Base-by-base conservation (phyloP, 1,140 invertebrate genomes). In the Trichogramma pretiosum region DNA sequence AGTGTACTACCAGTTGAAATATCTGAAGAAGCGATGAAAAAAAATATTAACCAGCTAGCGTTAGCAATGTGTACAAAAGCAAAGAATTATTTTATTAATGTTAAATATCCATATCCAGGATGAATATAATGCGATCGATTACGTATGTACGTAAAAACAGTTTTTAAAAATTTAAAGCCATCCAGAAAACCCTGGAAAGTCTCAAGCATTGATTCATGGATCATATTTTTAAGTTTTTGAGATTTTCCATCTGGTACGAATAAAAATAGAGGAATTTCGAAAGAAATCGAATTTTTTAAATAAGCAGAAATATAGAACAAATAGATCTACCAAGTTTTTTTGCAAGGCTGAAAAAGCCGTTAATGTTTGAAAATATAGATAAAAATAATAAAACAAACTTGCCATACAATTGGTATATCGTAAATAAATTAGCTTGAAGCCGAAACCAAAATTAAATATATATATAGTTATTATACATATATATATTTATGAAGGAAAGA, bases 1-100 rank as follows among this genome's bases (percentile, higher is more conserved):
- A n/a, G n/a, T n/a, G n/a, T n/a, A n/a, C n/a, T n/a, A n/a, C n/a
- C n/a, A n/a, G n/a, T n/a, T n/a, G n/a, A n/a, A n/a, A n/a, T n/a
- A n/a, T n/a, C n/a, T n/a, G n/a, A n/a, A n/a, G n/a, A n/a, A 34
- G 16, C 5, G 14, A 24, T 22, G 13, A 24, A 48, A 42, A 3
- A 42, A 35, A 53, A 28, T 37, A 38, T 23, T 34, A 33, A 48
- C 33, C 51, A 46, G 50, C 44, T 58, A 56, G 54, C 51, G 48
- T 42, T 58, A 56, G 52, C 46, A 52, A 28, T 55, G 26, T 53
- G 52, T 56, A 47, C 52, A 53, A 46, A 57, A 48, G 45, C 45
- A 47, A 52, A 58, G 45, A 58, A 28, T 54, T 58, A 58, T 58
- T 58, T 58, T 58, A 46, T 58, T 58, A 58, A 54, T 48, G 48